phyloP scores from a whole-genome alignment of 2,888 invertebrate species.

The Conchocele bisecta region DNA sequence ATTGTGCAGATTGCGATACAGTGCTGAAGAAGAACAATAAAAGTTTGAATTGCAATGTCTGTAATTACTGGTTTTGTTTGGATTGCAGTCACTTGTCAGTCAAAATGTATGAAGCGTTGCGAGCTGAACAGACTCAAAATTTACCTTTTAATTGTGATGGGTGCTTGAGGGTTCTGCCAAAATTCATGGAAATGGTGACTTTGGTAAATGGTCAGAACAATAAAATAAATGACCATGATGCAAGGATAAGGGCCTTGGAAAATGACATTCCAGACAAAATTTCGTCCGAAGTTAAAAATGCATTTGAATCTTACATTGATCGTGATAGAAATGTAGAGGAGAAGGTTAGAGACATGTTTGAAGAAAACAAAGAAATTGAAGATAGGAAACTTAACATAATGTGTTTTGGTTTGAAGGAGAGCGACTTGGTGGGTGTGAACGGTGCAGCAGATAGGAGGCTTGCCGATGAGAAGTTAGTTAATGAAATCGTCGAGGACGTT shows the following conservation, averaged over 20 bases:
- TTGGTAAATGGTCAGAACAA: neutral
- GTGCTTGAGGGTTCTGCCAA: conserved; percentile 6
- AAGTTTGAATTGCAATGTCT: conserved; percentile 13
- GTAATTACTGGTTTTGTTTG: conserved; percentile 22
- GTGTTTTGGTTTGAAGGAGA: neutral
- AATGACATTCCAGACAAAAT: no score
- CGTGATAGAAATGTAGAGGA: no score
- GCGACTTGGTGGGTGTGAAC: no score
- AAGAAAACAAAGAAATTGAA: conserved; percentile 1
- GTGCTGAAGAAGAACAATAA: conserved; percentile 1
- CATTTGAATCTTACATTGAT: no score
- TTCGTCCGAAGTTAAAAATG: no score
- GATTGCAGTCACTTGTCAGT: conserved; percentile 5
- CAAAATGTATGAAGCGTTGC: conserved; percentile 7
- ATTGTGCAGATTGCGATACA: conserved; percentile 11
- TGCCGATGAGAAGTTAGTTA: no score
- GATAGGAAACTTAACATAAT: conserved; percentile 3
- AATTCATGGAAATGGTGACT: conserved; percentile 5
- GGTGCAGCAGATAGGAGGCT: no score
- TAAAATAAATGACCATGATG: no score
- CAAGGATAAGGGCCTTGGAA: no score
- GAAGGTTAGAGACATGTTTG: neutral
- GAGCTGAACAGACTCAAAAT: conserved; percentile 5
- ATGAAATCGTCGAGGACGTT: no score
- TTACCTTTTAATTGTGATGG: conserved; percentile 18